Conservation (phyloP, 2,888 invertebrate genomes). For the Eudemis profundana region DNA sequence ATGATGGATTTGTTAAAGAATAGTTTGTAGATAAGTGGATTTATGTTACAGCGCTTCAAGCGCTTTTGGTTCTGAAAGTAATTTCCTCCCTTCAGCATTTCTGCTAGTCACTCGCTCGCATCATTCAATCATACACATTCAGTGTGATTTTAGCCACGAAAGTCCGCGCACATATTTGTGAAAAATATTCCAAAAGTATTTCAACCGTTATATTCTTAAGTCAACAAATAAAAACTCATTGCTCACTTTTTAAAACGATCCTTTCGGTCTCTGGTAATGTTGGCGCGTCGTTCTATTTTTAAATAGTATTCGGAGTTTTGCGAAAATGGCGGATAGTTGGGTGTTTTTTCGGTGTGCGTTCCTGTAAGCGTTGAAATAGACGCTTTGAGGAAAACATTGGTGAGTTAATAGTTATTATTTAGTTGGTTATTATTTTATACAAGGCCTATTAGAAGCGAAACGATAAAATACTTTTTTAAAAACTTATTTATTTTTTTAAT, state of each 20-base stretch:
- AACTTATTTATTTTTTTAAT: too few relatives aligned
- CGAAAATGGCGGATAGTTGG: constrained; percentile 47
- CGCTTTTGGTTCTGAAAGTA: constrained; percentile 47
- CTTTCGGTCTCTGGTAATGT: constrained; percentile 34
- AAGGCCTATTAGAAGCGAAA: too few relatives aligned
- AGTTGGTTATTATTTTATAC: too few relatives aligned
- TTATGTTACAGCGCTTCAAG: constrained; percentile 58
- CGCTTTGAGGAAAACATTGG: constrained; percentile 32
- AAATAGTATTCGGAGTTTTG: constrained; percentile 40
- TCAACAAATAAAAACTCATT: background rate
- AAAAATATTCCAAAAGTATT: background rate
- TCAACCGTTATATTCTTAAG: background rate
- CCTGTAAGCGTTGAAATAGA: constrained; percentile 30
- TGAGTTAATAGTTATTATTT: constrained; percentile 23
- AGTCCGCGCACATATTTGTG: constrained; percentile 17
- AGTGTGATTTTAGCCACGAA: constrained; percentile 55
- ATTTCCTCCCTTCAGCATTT: constrained; percentile 75
- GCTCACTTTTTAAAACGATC: background rate
- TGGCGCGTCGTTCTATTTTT: constrained; percentile 50
- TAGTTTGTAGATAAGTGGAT: constrained; percentile 1
- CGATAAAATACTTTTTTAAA: too few relatives aligned
- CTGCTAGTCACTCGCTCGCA: constrained; percentile 72
- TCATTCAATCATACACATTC: constrained; percentile 63
- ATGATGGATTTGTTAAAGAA: background rate
- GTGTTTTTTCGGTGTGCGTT: constrained; percentile 44